These are phyloP conservation scores for Helogale parvula DNA, from an alignment of 2,113 vertebrate species.

Conservation along the genomic window DNA sequence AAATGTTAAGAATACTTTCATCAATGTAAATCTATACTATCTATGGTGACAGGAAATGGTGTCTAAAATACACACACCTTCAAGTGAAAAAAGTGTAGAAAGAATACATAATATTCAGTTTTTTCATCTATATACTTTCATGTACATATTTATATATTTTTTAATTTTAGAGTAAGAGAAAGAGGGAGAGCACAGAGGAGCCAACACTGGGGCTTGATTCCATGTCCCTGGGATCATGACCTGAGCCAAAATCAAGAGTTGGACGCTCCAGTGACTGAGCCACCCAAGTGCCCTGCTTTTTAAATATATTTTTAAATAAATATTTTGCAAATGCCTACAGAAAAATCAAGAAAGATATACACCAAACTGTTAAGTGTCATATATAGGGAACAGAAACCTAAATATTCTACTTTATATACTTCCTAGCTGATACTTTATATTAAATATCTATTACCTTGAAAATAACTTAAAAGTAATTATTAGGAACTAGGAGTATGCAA, in stretches of 20 bases:
- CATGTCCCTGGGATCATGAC: background rate
- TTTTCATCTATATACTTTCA: background rate
- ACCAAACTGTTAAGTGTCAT: background rate
- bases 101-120: background rate
- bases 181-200: background rate
- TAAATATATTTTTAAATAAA: background rate
- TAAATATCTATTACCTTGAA: constrained; percentile 12
- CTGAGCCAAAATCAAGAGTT: background rate
- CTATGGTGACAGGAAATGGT: background rate
- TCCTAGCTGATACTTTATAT: background rate
- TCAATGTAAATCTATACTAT: background rate
- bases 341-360: background rate
- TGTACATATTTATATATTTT: too few relatives aligned
- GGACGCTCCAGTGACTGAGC: background rate
- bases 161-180: background rate
- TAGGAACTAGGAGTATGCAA: background rate
- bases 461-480: constrained; percentile 45
- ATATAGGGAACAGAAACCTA: background rate
- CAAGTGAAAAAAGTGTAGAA: background rate
- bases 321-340: background rate
- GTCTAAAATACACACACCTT: background rate
- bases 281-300: background rate
- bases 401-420: background rate
- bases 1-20: constrained; percentile 24
- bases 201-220: background rate